Evolutionary conservation across 2,113 vertebrate genomes (phyloP), one percentile per base, ranked within the genome.

Genomic region (Engraulis encrasicolus): DNA sequence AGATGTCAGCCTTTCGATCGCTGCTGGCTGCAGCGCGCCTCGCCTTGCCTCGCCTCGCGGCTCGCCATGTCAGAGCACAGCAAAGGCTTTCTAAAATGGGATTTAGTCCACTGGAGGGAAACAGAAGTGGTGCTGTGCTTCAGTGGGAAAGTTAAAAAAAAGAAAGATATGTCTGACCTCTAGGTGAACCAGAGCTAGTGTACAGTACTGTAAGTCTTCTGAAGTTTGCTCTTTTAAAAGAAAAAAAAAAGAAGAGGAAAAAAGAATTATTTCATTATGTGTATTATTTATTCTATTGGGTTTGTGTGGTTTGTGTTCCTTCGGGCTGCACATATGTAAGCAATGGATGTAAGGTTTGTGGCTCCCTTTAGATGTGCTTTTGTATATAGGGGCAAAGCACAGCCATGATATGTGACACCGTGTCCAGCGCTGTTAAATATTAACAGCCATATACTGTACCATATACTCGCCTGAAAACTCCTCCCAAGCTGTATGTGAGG

Each of bases 71-170:
- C 66, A 74, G 31, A 74, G 66, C 66, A 74, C n/a, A 74, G 58
- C 31, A 66, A 66, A 66, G 58, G 66, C 23, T 74, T n/a, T 74
- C 66, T 74, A 15, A 74, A 36, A 74, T 74, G 66, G 66, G 66
- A 74, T 74, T 74, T 74, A 74, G 66, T 31, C 66, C 27, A 23
- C 61, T 34, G 23, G 27, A 27, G 66, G 34, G 66, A 27, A 27
- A 15, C 66, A 74, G 23, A 74, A 74, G 66, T 74, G 66, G 14
- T n/a, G n/a, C n/a, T 74, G 66, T 14, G 66, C 66, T 36, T 74
- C 31, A 74, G 9, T 34, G 66, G 34, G 40, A 74, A 74, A 74
- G 31, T 34, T 74, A 1, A 74, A 34, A 74, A 66, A 61, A 71
- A 34, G 31, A 66, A 66, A 34, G 31, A 74, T 31, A 0, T 15